Base-by-base conservation (phyloP, 2,888 invertebrate species). In the Pteria penguin region DNA sequence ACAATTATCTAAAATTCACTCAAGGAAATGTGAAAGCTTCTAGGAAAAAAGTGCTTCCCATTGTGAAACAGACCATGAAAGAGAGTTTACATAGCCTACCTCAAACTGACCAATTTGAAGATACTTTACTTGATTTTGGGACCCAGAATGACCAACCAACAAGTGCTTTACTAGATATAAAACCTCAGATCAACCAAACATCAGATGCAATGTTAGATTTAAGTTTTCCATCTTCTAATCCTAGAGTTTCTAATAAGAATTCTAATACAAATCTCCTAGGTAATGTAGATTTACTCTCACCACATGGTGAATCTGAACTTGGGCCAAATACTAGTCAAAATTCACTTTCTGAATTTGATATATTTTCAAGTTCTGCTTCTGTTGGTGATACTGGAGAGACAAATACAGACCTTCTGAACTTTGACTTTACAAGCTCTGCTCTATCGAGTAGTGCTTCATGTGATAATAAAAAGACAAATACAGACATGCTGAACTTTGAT, bases 11-110 rank as follows among this genome's bases (percentile, higher is more conserved):
- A 24, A 76, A 85, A 24, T 91, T 88, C 75, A 72, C 78, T 8
- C 92, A 92, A 81, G 86, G 83, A 32, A 91, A 91, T 72, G 79
- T 87, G 1, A 81, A 82, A 54, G 89, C 90, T 1, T 90, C 90
- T 0, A 75, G 92, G 22, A 92, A 92, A 83, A 82, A 86, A 72
- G 87, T 92, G 55, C 79, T 91, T 58, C 92, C 92, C 0, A 74
- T 90, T 5, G 69, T 92, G 29, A 84, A 83, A 62, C 77, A 80
- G 4, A 86, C 86, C 74, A 74, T 89, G 4, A 76, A 76, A 33
- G 83, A 81, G 27, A 78, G 81, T 55, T 32, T 57, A 36, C 22
- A 26, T 8, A 29, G 27, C 2, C 14, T 31, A 61, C n/a, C 58
- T 55, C 60, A 62, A n/a, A 18, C 62, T 36, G 32, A 54, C 52